Percentiles rank a stretch among this genome's conserved stretches.
phyloP scores from a whole-genome alignment of 2,888 invertebrate species.

The Nematopogon swammerdamellus region DNA sequence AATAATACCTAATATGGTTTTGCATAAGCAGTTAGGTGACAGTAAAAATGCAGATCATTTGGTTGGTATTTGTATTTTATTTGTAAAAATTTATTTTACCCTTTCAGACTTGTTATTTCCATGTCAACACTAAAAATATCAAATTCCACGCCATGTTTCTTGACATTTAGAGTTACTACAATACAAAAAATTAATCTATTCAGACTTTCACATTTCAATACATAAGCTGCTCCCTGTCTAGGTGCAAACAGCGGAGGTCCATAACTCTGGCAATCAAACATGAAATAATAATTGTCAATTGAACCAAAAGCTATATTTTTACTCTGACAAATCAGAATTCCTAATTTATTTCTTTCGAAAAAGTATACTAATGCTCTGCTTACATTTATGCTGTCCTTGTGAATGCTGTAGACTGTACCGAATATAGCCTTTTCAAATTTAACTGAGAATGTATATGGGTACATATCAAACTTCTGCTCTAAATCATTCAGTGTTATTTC shows the following conservation, averaged over 20 bases:
- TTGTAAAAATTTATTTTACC: no score
- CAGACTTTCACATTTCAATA: slow-evolving; percentile 57
- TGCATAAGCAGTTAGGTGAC: no score
- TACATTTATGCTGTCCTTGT: slow-evolving; percentile 57
- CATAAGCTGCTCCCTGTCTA: slow-evolving; percentile 55
- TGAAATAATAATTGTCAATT: slow-evolving; percentile 55
- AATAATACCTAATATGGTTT: no score
- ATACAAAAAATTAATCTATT: slow-evolving; percentile 62
- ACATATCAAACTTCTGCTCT: slow-evolving; percentile 50
- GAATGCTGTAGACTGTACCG: slow-evolving; percentile 59
- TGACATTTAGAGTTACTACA: slow-evolving; percentile 57
- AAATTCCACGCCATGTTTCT: slow-evolving; percentile 52
- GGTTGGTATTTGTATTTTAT: no score
- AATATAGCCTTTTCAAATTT: slow-evolving; percentile 55
- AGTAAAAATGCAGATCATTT: no score
- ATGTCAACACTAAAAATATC: slow-evolving; percentile 34
- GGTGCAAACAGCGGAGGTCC: slow-evolving; percentile 61
- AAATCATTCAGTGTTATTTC: slow-evolving; percentile 58
- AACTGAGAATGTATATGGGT: slow-evolving; percentile 55
- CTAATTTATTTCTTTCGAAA: slow-evolving; percentile 51
- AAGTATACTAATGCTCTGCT: slow-evolving; percentile 60
- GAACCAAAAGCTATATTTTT: slow-evolving; percentile 55
- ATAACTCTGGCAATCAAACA: slow-evolving; percentile 64
- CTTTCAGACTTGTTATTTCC: neutral
- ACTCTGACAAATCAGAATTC: slow-evolving; percentile 51